Conservation (phyloP, 1,140 invertebrate genomes). For the Cotesia vestalis region DNA sequence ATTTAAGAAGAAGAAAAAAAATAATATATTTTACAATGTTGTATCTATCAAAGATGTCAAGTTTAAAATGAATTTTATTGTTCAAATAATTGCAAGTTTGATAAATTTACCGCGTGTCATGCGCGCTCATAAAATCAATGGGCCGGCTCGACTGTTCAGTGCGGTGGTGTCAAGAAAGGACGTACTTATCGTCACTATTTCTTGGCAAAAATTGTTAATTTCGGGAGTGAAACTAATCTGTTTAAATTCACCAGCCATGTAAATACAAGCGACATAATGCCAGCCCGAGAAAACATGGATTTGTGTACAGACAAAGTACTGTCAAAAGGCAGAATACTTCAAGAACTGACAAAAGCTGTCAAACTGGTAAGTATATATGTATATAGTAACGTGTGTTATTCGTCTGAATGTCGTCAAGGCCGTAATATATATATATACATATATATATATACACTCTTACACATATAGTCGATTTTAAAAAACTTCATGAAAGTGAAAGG, state of each 20-base stretch:
- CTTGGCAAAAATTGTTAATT: conserved; percentile 34
- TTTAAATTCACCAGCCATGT: conserved; percentile 48
- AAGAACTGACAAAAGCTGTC: conserved; percentile 64
- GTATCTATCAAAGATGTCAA: no score
- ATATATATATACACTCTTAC: background rate
- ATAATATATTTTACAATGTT: no score
- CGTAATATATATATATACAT: conserved; percentile 20
- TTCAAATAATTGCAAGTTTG: background rate
- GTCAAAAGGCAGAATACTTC: conserved; percentile 62
- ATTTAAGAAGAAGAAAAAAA: no score
- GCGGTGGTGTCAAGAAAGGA: conserved; percentile 44
- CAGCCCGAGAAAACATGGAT: conserved; percentile 58
- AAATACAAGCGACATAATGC: conserved; percentile 52
- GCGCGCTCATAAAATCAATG: conserved; percentile 62
- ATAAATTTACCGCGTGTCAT: conserved; percentile 49
- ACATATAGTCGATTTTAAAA: background rate
- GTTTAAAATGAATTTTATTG: no score
- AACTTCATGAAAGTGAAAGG: conserved; percentile 31
- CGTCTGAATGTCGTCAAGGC: conserved; percentile 39
- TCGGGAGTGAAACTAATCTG: conserved; percentile 33
- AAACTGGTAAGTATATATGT: conserved; percentile 60
- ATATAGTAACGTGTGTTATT: conserved; percentile 25
- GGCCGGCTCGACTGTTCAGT: conserved; percentile 39
- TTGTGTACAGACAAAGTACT: conserved; percentile 64
- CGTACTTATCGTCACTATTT: conserved; percentile 33